Base-by-base conservation (phyloP, 2,113 vertebrate species). In the Antigone vipio region DNA sequence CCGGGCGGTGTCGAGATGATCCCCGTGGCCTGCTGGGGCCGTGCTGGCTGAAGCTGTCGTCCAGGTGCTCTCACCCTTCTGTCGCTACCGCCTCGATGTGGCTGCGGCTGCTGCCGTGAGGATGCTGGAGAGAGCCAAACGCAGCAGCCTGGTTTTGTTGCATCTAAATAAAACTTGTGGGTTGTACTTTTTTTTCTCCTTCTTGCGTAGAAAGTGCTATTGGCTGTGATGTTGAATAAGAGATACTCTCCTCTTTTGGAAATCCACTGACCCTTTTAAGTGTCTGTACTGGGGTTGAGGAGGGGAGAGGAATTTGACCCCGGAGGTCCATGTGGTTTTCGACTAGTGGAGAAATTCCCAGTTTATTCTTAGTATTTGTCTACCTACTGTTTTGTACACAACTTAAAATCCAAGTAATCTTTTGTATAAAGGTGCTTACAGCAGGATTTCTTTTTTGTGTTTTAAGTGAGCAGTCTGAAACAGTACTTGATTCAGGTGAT, bases 91-190 rank as follows among this genome's bases (percentile, higher is more conserved):
- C 49, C 38, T 27, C 20, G 11, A 1, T 34, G 49, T 22, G 67
- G 7, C 35, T 27, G 76, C 6, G 35, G 55, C 5, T 22, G n/a
- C 49, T 55, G 58, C 74, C 17, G 27, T 20, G 35, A n/a, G 71
- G 38, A 26, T 73, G 91, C 73, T 50, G 69, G 42, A n/a, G 59
- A 22, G 27, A n/a, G 44, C 6, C 58, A 22, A 30, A 4, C 2
- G 2, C 3, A 20, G n/a, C 62, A 53, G 63, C 55, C 58, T 38
- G 1, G 24, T 42, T 64, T 62, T 60, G 23, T 44, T 68, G 59
- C 52, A 47, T 38, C 80, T 50, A 10, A 71, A 73, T 77, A 40
- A 67, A 97, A 95, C 86, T 95, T 76, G 45, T 15, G 85, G 30
- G 45, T 23, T 80, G 53, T 73, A 60, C 34, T 88, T 66, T 47